phyloP scores from a whole-genome alignment of 2,113 vertebrate genomes.

The Pseudolaguvia tuberculata region DNA sequence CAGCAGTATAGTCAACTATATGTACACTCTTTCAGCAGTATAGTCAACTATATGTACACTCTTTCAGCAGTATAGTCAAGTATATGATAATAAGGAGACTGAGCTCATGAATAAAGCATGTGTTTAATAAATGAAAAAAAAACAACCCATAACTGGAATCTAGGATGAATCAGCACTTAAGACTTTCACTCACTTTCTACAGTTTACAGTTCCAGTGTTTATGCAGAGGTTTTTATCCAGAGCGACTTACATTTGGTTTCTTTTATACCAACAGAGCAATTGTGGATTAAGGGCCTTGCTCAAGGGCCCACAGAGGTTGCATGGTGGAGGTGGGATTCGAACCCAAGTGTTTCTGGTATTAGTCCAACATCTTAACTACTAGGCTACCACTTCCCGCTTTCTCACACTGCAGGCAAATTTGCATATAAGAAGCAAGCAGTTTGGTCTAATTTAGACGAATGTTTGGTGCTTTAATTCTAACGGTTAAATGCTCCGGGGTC shows the following conservation, averaged over 20 bases:
- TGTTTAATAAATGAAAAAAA: not conserved
- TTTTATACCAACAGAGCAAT: too few species aligned
- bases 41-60: not conserved
- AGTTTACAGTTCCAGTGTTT: too few species aligned
- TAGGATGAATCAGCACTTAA: conserved; percentile 21
- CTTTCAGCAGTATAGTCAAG: not conserved
- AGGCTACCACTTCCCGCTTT: too few species aligned
- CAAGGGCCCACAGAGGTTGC: too few species aligned
- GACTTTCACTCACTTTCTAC: conserved; percentile 9
- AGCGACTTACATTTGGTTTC: too few species aligned
- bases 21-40: too few species aligned
- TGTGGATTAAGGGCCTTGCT: too few species aligned
- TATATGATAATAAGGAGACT: conserved; percentile 6
- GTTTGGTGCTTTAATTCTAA: not conserved
- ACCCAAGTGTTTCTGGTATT: too few species aligned
- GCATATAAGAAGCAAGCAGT: not conserved
- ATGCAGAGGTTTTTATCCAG: too few species aligned
- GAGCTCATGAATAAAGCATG: conserved; percentile 23
- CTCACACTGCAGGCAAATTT: not conserved
- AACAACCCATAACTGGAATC: conserved; percentile 7
- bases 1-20: too few species aligned
- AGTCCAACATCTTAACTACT: too few species aligned
- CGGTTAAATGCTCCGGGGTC: conserved; percentile 8
- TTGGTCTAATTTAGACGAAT: conserved; percentile 20
- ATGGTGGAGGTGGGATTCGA: too few species aligned